Conservation (phyloP, 2,888 invertebrate genomes). For the Lasioglossum calceatum region DNA sequence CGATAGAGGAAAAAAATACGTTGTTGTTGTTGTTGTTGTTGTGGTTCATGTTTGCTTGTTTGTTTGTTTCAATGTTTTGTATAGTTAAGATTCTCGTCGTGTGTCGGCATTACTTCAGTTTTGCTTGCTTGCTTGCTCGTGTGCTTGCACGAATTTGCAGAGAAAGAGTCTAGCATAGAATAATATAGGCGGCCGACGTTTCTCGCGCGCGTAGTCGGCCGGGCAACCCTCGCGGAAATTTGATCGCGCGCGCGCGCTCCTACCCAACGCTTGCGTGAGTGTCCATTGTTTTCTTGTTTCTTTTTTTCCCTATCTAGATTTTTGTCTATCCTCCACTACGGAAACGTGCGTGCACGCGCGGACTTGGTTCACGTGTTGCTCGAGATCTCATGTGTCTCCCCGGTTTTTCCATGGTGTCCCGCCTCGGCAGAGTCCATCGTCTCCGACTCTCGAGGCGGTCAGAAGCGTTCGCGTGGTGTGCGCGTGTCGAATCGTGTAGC, state of each 20-base stretch:
- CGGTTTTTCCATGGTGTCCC: constrained; percentile 31
- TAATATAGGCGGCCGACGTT: constrained; percentile 30
- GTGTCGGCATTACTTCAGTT: neutral
- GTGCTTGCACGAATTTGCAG: constrained; percentile 10
- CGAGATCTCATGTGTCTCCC: constrained; percentile 38
- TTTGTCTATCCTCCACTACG: constrained; percentile 4
- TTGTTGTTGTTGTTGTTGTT: constrained; percentile 68
- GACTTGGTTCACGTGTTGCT: constrained; percentile 47
- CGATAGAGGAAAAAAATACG: constrained; percentile 84
- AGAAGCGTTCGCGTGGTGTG: constrained; percentile 20
- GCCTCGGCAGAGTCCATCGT: neutral
- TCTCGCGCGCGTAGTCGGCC: constrained; percentile 45
- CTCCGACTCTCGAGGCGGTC: constrained; percentile 12
- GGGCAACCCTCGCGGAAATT: constrained; percentile 37
- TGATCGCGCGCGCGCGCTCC: constrained; percentile 22
- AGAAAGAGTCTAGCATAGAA: constrained; percentile 24
- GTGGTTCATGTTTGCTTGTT: neutral
- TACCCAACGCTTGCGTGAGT: constrained; percentile 32
- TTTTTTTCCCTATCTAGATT: neutral
- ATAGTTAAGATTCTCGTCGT: neutral
- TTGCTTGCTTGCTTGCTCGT: neutral
- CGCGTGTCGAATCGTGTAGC: neutral
- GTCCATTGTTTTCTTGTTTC: neutral
- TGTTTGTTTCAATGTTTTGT: neutral
- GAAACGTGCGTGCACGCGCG: constrained; percentile 53